Evolutionary conservation across 2,797 vertebrate genomes (phyloP).

Genomic region (Cephalopachus bancanus): DNA sequence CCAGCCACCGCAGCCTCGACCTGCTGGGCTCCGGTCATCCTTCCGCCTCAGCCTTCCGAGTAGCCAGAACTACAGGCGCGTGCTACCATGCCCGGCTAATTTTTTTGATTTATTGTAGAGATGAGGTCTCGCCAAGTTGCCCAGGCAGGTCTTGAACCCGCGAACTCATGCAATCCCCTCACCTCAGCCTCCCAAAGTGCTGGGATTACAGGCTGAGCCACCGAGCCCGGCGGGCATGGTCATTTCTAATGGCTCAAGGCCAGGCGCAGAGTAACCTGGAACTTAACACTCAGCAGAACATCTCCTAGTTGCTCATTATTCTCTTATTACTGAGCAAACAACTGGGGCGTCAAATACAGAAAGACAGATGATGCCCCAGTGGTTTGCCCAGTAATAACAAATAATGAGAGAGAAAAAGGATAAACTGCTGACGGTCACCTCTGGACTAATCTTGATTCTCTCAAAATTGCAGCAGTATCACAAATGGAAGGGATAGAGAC

Average conservation of each 20-base stretch:
- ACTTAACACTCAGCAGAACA: slow-evolving; percentile 67
- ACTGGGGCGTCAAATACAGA: background rate
- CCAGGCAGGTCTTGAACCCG: too few species aligned
- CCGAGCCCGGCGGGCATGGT: too few species aligned
- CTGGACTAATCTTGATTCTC: background rate
- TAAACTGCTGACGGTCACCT: background rate
- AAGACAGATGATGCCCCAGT: background rate
- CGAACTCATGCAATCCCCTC: too few species aligned
- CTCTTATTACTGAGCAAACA: slow-evolving; percentile 65
- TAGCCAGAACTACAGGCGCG: too few species aligned
- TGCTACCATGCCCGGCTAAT: too few species aligned
- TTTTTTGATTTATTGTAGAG: too few species aligned
- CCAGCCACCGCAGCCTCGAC: too few species aligned
- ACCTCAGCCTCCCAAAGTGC: too few species aligned
- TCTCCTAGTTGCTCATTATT: slow-evolving; percentile 78
- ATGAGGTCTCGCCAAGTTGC: too few species aligned
- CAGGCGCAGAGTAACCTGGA: slow-evolving; percentile 74
- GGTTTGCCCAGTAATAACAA: background rate
- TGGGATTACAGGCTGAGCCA: too few species aligned
- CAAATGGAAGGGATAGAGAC: background rate
- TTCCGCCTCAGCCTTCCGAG: too few species aligned
- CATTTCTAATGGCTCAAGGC: background rate
- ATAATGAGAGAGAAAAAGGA: background rate
- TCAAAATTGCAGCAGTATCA: background rate
- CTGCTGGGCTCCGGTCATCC: too few species aligned